These are phyloP conservation scores for Acleris holmiana DNA, from an alignment of 2,888 invertebrate genomes.

Conservation along the genomic window DNA sequence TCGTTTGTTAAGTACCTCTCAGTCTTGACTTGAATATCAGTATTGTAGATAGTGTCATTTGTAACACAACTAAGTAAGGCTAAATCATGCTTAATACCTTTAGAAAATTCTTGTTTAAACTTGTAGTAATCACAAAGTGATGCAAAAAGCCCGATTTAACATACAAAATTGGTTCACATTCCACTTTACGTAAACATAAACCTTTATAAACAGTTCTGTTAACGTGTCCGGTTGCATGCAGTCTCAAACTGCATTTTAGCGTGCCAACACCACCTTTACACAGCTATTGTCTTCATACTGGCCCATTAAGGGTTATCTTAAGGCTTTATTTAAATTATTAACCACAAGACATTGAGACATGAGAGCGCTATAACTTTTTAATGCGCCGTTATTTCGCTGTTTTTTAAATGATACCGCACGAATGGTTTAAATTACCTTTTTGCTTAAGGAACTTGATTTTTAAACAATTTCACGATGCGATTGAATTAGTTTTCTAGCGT, in stretches of 20 bases:
- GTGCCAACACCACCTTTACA: constrained; percentile 34
- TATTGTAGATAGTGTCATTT: background rate
- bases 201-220: background rate
- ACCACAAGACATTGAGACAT: constrained; percentile 21
- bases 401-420: background rate
- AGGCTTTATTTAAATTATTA: constrained; percentile 37
- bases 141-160: background rate
- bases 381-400: background rate
- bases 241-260: constrained; percentile 30
- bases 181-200: constrained; percentile 2
- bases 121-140: background rate
- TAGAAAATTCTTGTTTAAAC: no score
- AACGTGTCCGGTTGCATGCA: constrained; percentile 3
- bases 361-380: constrained; percentile 24
- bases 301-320: constrained; percentile 34
- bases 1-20: background rate
- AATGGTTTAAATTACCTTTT: background rate
- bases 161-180: constrained; percentile 1
- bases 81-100: background rate
- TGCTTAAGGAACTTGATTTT: background rate
- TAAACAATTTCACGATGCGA: no score
- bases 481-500: no score
- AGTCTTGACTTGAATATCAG: background rate
- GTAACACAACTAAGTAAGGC: background rate
- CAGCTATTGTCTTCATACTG: constrained; percentile 27